Evolutionary conservation across 2,888 invertebrate species (phyloP).

Genomic region (Cepaea hortensis): DNA sequence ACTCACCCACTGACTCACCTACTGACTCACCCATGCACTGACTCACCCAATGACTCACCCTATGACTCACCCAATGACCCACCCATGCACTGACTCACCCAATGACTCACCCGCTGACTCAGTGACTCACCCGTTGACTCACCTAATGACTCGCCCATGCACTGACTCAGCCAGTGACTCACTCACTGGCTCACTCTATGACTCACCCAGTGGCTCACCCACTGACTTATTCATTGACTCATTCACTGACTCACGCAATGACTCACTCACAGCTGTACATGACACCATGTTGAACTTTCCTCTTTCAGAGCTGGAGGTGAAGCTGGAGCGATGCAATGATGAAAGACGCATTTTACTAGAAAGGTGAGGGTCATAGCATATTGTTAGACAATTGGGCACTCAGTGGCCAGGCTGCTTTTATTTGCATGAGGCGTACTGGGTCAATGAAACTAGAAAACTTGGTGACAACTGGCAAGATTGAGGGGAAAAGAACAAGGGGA

Average conservation of each 20-base stretch:
- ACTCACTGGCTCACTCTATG: neutral
- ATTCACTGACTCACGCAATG: neutral
- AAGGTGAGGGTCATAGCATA: slow-evolving; percentile 65
- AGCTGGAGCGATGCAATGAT: slow-evolving; percentile 77
- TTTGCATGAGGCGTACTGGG: too few relatives aligned
- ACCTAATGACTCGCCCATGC: neutral
- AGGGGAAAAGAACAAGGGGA: too few relatives aligned
- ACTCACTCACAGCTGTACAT: neutral
- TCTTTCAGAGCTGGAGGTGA: slow-evolving; percentile 77
- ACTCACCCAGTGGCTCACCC: neutral
- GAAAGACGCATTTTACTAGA: slow-evolving; percentile 78
- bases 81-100: neutral
- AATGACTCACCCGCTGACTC: neutral
- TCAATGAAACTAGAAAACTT: too few relatives aligned
- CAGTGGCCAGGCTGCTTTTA: too few relatives aligned
- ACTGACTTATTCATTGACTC: neutral
- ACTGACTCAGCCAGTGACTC: neutral
- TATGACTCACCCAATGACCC: neutral
- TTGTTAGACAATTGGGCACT: neutral
- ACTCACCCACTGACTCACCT: too few relatives aligned
- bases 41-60: too few relatives aligned
- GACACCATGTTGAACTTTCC: neutral
- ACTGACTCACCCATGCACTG: too few relatives aligned
- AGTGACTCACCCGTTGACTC: neutral
- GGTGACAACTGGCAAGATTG: too few relatives aligned